A percentile compares a stretch with the other conserved stretches of the same genome.
These are phyloP conservation scores for Marisa cornuarietis DNA, from an alignment of 1,140 invertebrate species.

Conservation along the genomic window DNA sequence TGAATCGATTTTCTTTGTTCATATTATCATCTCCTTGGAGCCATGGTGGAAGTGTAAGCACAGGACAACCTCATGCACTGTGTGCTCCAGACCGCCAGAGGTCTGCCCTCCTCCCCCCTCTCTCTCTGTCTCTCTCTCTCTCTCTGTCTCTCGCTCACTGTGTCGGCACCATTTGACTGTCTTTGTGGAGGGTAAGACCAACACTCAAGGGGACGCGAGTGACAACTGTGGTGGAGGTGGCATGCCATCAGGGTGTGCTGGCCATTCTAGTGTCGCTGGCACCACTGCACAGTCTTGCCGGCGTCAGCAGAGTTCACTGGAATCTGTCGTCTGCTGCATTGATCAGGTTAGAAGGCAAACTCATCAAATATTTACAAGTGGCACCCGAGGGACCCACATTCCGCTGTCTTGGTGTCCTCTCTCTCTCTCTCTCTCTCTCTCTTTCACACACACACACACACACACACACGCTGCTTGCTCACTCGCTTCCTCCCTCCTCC, in stretches of 20 bases:
- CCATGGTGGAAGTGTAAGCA: no score
- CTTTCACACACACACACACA: not conserved
- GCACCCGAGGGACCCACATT: conserved; percentile 12
- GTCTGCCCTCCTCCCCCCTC: no score
- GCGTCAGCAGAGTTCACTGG: conserved; percentile 12
- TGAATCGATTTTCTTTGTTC: no score
- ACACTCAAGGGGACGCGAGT: no score
- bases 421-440: conserved; percentile 4
- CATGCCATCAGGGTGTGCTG: not conserved
- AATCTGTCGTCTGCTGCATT: conserved; percentile 26
- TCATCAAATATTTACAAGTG: conserved; percentile 23
- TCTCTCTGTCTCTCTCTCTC: no score
- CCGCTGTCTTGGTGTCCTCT: not conserved
- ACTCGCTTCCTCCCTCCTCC: no score
- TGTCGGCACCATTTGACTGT: no score
- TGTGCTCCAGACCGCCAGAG: no score
- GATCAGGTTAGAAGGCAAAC: conserved; percentile 20
- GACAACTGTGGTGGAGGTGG: not conserved
- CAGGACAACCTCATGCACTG: no score
- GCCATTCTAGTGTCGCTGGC: not conserved
- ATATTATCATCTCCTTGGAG: no score
- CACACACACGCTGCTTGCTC: not conserved
- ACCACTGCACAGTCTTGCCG: not conserved
- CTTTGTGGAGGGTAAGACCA: no score
- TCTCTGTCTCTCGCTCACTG: no score